A percentile compares a stretch with the other conserved stretches of the same genome.
These are phyloP conservation scores for Illadopsis cleaveri DNA, from an alignment of 2,113 vertebrate genomes.

Conservation along the genomic window DNA sequence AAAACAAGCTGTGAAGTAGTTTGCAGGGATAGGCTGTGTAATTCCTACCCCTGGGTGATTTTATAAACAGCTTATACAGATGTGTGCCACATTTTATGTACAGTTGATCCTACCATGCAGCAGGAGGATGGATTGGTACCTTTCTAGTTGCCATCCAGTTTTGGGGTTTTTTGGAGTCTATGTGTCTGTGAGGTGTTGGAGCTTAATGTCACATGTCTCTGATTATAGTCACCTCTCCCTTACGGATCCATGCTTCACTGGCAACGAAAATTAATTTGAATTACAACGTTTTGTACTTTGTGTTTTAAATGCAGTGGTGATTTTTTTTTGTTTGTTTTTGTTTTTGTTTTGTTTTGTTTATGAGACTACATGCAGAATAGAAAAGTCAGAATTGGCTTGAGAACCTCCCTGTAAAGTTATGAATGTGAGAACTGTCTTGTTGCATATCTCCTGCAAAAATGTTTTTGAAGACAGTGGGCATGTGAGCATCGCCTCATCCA, in stretches of 20 bases:
- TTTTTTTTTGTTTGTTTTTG: background rate
- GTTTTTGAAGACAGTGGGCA: rapidly evolving
- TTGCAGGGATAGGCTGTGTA: background rate
- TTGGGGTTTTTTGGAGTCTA: background rate
- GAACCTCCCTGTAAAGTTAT: background rate
- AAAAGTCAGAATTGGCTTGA: background rate
- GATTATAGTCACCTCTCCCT: background rate
- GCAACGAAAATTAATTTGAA: background rate
- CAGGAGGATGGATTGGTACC: background rate
- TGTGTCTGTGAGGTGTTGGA: background rate
- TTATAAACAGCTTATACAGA: background rate
- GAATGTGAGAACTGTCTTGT: background rate
- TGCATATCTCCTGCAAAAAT: background rate
- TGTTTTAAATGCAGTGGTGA: background rate
- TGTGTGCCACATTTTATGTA: background rate
- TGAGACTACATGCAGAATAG: background rate
- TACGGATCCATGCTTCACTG: background rate
- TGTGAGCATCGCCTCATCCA: rapidly evolving
- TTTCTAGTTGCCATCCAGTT: background rate
- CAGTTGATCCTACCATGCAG: background rate
- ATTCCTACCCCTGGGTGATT: background rate
- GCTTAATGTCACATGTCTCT: background rate
- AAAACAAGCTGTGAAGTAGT: background rate
- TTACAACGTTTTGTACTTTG: background rate
- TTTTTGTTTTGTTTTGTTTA: too few species aligned